These are phyloP conservation scores for Lamproptera curius DNA, from an alignment of 2,888 invertebrate species.

Conservation along the genomic window DNA sequence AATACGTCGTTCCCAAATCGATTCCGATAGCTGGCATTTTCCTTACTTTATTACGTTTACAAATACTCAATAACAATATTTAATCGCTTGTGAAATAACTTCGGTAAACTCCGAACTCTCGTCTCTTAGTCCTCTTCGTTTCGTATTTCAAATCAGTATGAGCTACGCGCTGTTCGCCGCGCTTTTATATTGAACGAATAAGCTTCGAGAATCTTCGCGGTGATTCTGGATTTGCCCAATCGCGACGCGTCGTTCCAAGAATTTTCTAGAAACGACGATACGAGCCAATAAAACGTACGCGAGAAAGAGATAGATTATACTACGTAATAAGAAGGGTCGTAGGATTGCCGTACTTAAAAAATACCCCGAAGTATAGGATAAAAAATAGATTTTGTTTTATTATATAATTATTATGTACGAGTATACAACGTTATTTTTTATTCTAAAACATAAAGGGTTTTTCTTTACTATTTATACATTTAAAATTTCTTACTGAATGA, in stretches of 20 bases:
- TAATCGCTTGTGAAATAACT: slow-evolving; percentile 24
- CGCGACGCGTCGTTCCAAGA: slow-evolving; percentile 26
- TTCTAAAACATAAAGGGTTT: too few species aligned
- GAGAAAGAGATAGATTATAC: slow-evolving; percentile 1
- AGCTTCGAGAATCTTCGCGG: slow-evolving; percentile 46
- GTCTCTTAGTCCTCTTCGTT: slow-evolving; percentile 29
- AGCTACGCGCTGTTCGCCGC: slow-evolving; percentile 22
- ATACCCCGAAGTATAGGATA: too few species aligned
- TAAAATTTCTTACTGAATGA: too few species aligned
- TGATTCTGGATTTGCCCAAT: slow-evolving; percentile 41
- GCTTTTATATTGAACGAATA: slow-evolving; percentile 37
- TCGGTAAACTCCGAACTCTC: slow-evolving; percentile 46
- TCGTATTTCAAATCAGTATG: slow-evolving; percentile 18
- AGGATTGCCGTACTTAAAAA: too few species aligned
- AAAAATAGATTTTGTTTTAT: too few species aligned
- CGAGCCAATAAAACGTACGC: background rate
- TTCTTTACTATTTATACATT: too few species aligned
- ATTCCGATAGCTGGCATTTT: slow-evolving; percentile 68
- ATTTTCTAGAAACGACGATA: slow-evolving; percentile 38
- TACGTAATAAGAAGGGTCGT: too few species aligned
- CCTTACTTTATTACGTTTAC: background rate
- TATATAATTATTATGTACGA: too few species aligned
- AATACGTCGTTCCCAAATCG: slow-evolving; percentile 88
- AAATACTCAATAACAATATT: background rate
- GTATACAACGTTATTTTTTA: too few species aligned